phyloP scores from a whole-genome alignment of 2,113 vertebrate genomes.

The Eclectus roratus region DNA sequence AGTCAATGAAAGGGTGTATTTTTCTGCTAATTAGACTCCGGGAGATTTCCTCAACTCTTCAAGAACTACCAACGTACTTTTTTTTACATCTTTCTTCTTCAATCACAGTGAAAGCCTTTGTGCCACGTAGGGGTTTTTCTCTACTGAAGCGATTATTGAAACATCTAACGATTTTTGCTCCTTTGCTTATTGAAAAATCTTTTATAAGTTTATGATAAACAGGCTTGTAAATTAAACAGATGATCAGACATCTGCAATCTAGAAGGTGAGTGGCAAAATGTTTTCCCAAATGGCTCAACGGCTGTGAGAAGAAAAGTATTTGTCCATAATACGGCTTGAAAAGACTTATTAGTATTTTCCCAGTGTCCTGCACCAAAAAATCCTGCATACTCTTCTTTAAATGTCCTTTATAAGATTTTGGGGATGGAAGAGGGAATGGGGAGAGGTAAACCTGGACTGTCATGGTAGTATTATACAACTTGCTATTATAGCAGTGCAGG shows the following conservation, averaged over 20 bases:
- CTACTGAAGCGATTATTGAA: constrained; percentile 25
- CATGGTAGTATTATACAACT: background rate
- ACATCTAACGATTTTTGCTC: constrained; percentile 38
- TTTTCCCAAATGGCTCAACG: background rate
- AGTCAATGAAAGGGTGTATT: constrained; percentile 57
- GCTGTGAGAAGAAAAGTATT: background rate
- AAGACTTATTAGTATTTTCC: background rate
- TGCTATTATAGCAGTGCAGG: background rate
- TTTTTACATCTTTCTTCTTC: constrained; percentile 48
- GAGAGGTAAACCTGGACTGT: background rate
- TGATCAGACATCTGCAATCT: constrained; percentile 9
- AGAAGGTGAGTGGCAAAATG: background rate
- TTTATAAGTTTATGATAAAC: constrained; percentile 13
- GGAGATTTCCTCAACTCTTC: constrained; percentile 43
- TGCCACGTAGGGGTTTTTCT: background rate
- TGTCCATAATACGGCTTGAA: background rate
- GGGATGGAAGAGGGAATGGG: background rate
- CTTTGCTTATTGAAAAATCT: constrained; percentile 32
- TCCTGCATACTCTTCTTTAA: fast-evolving
- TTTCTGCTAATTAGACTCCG: constrained; percentile 67
- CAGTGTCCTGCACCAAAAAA: background rate
- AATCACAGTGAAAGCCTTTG: constrained; percentile 26
- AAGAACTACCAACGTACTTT: background rate
- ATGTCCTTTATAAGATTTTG: background rate
- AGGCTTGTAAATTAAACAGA: constrained; percentile 30